Conservation (phyloP, 1,140 invertebrate species). For the Drosophila erecta region DNA sequence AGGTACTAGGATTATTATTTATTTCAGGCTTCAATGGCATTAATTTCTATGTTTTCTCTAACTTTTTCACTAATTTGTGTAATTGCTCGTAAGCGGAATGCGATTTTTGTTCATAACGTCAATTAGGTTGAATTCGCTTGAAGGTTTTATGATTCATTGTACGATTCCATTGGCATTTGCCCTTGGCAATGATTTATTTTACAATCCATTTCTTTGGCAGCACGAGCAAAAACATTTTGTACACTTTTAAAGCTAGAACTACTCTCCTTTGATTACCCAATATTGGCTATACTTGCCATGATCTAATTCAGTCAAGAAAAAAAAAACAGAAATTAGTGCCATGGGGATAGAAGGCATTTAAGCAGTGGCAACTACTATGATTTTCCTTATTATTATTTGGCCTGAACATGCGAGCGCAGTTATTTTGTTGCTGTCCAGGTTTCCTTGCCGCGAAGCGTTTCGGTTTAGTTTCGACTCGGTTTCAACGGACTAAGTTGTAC, state of each 20-base stretch:
- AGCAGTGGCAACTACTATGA: conserved; percentile 33
- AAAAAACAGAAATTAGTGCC: conserved; percentile 3
- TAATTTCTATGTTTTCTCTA: conserved; percentile 35
- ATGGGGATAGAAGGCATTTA: not conserved
- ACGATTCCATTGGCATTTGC: not conserved
- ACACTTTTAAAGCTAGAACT: too few relatives aligned
- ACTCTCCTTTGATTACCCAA: too few relatives aligned
- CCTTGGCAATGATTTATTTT: conserved; percentile 3
- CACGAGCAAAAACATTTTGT: too few relatives aligned
- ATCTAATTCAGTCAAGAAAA: conserved; percentile 14
- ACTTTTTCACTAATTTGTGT: conserved; percentile 47
- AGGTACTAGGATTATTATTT: conserved; percentile 41
- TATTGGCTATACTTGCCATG: conserved; percentile 19
- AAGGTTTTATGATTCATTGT: conserved; percentile 39
- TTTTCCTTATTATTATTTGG: conserved; percentile 74
- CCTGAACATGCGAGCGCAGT: conserved; percentile 76
- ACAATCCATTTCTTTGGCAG: too few relatives aligned
- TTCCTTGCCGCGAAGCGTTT: conserved; percentile 28
- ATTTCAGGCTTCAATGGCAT: conserved; percentile 37
- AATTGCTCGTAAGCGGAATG: conserved; percentile 48
- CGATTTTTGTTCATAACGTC: conserved; percentile 44
- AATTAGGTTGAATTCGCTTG: conserved; percentile 34
- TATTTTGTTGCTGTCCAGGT: conserved; percentile 62
- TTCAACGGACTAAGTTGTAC: conserved; percentile 51
- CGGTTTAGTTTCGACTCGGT: conserved; percentile 31